Percentiles rank a stretch among this genome's conserved stretches.
phyloP scores from a whole-genome alignment of 2,888 invertebrate species.

The Phengaris alcon region DNA sequence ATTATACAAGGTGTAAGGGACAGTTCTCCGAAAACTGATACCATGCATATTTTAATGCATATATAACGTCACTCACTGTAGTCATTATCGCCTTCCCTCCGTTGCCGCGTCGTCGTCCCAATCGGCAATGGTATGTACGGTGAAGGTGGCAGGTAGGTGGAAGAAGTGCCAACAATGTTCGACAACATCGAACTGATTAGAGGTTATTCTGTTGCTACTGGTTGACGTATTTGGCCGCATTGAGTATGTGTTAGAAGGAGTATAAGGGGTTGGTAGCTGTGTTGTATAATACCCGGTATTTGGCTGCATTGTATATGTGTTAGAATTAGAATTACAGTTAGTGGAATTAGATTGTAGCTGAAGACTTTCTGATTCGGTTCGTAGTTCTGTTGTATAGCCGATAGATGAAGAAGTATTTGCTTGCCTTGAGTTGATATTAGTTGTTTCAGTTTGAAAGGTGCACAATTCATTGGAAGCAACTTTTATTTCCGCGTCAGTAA shows the following conservation, averaged over 20 bases:
- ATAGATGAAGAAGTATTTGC: too few species aligned
- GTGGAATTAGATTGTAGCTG: slow-evolving; percentile 13
- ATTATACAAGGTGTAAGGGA: too few species aligned
- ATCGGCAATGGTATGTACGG: slow-evolving; percentile 7
- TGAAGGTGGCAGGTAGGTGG: slow-evolving; percentile 9
- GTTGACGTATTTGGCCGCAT: slow-evolving; percentile 13
- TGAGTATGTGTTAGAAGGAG: too few species aligned
- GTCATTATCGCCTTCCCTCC: slow-evolving; percentile 7
- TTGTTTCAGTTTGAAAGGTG: too few species aligned
- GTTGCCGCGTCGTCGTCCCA: slow-evolving; percentile 7
- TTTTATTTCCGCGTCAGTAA: too few species aligned
- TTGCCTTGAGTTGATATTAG: too few species aligned
- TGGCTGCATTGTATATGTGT: slow-evolving; percentile 9
- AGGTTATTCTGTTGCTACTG: slow-evolving; percentile 13
- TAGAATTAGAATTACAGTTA: slow-evolving; percentile 5
- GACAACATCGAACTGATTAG: slow-evolving; percentile 13
- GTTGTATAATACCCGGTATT: slow-evolving; percentile 10
- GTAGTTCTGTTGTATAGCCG: too few species aligned
- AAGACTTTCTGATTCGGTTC: too few species aligned
- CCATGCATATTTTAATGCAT: too few species aligned
- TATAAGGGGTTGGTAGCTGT: slow-evolving; percentile 13
- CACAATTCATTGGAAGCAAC: too few species aligned
- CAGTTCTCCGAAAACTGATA: too few species aligned
- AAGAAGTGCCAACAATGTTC: slow-evolving; percentile 13
- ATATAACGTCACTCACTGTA: too few species aligned